Evolutionary conservation across 1,140 invertebrate species (phyloP).

Genomic region (Euwallacea similis): DNA sequence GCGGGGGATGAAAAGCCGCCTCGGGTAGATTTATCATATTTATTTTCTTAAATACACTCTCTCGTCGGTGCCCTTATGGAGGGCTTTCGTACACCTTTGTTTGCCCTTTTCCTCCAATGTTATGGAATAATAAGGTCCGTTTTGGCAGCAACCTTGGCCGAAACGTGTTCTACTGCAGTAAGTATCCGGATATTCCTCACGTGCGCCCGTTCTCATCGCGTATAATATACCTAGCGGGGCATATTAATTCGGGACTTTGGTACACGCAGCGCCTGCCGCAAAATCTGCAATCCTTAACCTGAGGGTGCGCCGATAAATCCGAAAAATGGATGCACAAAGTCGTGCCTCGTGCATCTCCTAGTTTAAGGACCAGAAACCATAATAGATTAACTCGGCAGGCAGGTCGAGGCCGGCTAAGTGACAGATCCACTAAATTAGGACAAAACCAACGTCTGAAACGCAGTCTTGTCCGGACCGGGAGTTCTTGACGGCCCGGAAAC

Average conservation of each 20-base stretch:
- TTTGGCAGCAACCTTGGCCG: not conserved
- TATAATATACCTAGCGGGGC: conserved; percentile 11
- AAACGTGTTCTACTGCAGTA: not conserved
- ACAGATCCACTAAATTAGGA: conserved; percentile 23
- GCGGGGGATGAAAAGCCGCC: too few species aligned
- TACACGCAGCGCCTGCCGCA: too few species aligned
- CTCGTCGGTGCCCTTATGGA: too few species aligned
- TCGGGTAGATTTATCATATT: too few species aligned
- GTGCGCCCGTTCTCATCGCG: conserved; percentile 26
- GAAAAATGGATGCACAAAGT: not conserved
- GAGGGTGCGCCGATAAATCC: too few species aligned
- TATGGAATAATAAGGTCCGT: not conserved
- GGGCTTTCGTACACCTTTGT: too few species aligned
- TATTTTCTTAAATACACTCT: too few species aligned
- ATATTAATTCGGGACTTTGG: conserved; percentile 27
- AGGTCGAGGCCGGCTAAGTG: not conserved
- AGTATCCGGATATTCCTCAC: conserved; percentile 17
- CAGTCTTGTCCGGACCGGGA: conserved; percentile 19
- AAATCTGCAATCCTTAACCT: too few species aligned
- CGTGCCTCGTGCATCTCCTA: not conserved
- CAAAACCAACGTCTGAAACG: conserved; percentile 25
- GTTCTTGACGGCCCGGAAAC: conserved; percentile 18
- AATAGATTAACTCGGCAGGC: conserved; percentile 12
- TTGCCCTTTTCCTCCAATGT: too few species aligned
- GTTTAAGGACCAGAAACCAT: not conserved